Evolutionary conservation across 2,113 vertebrate species (phyloP), one percentile per base, ranked within the genome.

Genomic region (Passer domesticus): DNA sequence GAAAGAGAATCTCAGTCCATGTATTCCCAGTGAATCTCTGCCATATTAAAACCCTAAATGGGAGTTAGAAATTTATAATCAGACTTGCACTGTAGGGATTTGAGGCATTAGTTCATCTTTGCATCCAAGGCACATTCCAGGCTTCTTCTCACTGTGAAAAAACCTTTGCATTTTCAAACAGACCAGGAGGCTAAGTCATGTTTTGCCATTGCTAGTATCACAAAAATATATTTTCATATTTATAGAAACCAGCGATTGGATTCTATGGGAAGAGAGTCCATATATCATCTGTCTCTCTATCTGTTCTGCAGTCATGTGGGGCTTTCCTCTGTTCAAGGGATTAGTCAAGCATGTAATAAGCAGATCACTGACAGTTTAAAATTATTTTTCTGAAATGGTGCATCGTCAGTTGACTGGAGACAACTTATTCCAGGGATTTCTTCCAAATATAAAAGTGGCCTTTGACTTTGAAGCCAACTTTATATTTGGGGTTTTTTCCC

Each of bases 271-370:
- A 75, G 69, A 12, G 69, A 91, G 53, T 82, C 77, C 0, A 0
- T 84, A 11, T 82, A 87, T 89, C 66, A 82, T 44, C 66, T 64
- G 3, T 49, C 53, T 94, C 73, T 84, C 31, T 89, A 56, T 86
- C 59, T 72, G 21, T 60, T 78, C 35, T 15, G 59, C 79, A 92
- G 91, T 87, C 77, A 87, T 63, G 81, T 28, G 31, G 89, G 83
- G 62, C 66, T 94, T 92, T 95, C 66, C 62, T 84, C 85, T 92
- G 47, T 68, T 90, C 64, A 64, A 49, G 50, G 83, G 91, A 73
- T 92, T 94, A 94, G 58, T 87, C 83, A 96, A 84, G 83, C 88
- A 50, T 93, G 52, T 89, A 90, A 78, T 86, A 89, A 93, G 58
- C 47, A 92, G 77, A 87, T 90, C 81, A 76, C 41, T 82, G 89